phyloP scores from a whole-genome alignment of 1,140 invertebrate genomes.

The Drosophila trapezifrons region DNA sequence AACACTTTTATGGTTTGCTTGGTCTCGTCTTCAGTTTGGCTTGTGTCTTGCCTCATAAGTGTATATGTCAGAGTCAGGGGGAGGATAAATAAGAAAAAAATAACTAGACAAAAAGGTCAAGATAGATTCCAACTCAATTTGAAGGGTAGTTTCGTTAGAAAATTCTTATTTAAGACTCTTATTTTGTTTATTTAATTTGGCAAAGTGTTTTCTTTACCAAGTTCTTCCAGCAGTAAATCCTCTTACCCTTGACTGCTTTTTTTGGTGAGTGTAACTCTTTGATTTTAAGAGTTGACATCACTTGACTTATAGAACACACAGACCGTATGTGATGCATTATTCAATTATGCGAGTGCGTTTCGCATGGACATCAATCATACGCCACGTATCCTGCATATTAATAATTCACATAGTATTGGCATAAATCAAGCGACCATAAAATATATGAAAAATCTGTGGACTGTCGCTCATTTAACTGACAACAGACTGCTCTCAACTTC shows the following conservation, averaged over 20 bases:
- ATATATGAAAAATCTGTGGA: constrained; percentile 40
- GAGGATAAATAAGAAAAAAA: neutral
- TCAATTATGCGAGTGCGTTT: constrained; percentile 39
- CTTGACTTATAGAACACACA: constrained; percentile 43
- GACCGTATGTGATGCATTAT: constrained; percentile 37
- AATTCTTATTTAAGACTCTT: neutral
- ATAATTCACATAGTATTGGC: constrained; percentile 61
- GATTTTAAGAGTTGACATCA: constrained; percentile 28
- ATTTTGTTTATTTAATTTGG: constrained; percentile 22
- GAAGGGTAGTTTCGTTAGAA: neutral
- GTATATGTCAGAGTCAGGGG: constrained; percentile 10
- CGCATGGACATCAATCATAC: constrained; percentile 60
- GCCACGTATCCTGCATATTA: constrained; percentile 70
- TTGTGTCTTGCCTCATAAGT: constrained; percentile 4
- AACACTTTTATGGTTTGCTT: constrained; percentile 78
- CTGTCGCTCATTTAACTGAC: constrained; percentile 22
- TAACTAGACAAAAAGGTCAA: neutral
- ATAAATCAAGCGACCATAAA: constrained; percentile 52
- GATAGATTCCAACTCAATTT: constrained; percentile 8
- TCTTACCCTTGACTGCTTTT: neutral
- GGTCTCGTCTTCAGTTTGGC: constrained; percentile 13
- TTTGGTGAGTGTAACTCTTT: constrained; percentile 9
- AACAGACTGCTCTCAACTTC: constrained; percentile 1
- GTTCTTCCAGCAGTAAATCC: neutral
- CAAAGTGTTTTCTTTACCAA: constrained; percentile 14